Conservation (phyloP, 2,113 vertebrate species). For the Vidua chalybeata region DNA sequence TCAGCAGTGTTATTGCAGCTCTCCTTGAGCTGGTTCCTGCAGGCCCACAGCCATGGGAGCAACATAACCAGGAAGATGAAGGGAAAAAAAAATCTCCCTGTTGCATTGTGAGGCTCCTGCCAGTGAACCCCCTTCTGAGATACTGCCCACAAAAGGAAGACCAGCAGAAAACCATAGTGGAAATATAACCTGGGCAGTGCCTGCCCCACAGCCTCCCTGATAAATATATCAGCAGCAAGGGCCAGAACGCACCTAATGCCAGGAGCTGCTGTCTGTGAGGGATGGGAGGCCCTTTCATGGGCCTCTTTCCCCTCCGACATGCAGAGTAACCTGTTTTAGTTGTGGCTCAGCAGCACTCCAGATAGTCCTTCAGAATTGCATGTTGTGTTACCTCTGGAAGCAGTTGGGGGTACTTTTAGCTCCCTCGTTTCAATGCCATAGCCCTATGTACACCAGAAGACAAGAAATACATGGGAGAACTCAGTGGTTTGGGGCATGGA, state of each 20-base stretch:
- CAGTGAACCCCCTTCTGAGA: not conserved
- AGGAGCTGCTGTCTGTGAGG: not conserved
- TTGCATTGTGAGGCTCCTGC: fast-evolving
- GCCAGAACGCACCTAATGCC: not conserved
- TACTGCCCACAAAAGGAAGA: not conserved
- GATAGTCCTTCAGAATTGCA: not conserved
- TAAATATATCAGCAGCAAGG: fast-evolving
- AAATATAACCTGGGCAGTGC: not conserved
- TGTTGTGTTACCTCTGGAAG: not conserved
- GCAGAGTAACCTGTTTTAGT: not conserved
- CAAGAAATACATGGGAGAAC: not conserved
- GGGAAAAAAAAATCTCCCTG: not conserved
- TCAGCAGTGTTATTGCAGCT: not conserved
- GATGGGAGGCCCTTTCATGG: not conserved
- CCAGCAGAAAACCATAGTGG: not conserved
- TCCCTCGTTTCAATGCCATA: not conserved
- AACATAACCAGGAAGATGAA: not conserved
- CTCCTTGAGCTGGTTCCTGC: not conserved
- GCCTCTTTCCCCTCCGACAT: not conserved
- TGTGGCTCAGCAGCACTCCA: not conserved
- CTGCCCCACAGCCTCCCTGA: not conserved
- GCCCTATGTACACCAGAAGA: not conserved
- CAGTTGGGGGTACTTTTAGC: not conserved
- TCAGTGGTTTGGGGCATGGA: not conserved
- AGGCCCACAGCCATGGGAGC: not conserved